A percentile compares a stretch with the other conserved stretches of the same genome.
Conservation (phyloP, 2,888 invertebrate species). For the Heliconius ismenius region DNA sequence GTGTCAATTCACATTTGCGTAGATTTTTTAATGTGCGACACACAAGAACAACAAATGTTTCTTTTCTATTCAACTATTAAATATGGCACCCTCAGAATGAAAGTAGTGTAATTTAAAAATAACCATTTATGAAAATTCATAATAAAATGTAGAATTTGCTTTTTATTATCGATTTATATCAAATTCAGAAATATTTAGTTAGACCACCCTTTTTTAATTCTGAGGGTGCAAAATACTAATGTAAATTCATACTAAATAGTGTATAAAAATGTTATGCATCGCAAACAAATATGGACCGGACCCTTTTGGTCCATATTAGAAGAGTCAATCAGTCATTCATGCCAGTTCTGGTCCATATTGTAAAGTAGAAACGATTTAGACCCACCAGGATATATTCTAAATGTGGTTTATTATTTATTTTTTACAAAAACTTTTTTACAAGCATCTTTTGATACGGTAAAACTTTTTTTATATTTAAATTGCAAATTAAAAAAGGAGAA, state of each 20-base stretch:
- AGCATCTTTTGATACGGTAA: slow-evolving; percentile 18
- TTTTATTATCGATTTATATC: too few relatives aligned
- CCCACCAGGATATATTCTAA: slow-evolving; percentile 11
- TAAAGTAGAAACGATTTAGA: background rate
- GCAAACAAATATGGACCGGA: background rate
- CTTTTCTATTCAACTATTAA: too few relatives aligned
- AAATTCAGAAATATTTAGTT: too few relatives aligned
- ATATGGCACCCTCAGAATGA: too few relatives aligned
- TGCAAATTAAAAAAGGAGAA: slow-evolving; percentile 1
- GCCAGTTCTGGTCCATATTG: slow-evolving; percentile 11
- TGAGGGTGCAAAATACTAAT: too few relatives aligned
- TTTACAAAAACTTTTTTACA: slow-evolving; percentile 11
- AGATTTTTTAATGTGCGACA: too few relatives aligned
- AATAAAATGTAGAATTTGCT: too few relatives aligned
- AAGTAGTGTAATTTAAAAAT: too few relatives aligned
- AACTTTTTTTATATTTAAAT: slow-evolving; percentile 14
- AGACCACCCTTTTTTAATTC: too few relatives aligned
- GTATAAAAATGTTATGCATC: background rate
- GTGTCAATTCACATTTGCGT: too few relatives aligned
- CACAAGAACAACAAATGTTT: too few relatives aligned
- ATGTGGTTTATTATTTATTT: slow-evolving; percentile 16
- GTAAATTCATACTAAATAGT: background rate
- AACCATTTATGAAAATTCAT: too few relatives aligned
- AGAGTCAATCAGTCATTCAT: background rate
- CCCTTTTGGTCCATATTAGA: background rate